Conservation (phyloP, 2,113 vertebrate species). For the Mellivora capensis region DNA sequence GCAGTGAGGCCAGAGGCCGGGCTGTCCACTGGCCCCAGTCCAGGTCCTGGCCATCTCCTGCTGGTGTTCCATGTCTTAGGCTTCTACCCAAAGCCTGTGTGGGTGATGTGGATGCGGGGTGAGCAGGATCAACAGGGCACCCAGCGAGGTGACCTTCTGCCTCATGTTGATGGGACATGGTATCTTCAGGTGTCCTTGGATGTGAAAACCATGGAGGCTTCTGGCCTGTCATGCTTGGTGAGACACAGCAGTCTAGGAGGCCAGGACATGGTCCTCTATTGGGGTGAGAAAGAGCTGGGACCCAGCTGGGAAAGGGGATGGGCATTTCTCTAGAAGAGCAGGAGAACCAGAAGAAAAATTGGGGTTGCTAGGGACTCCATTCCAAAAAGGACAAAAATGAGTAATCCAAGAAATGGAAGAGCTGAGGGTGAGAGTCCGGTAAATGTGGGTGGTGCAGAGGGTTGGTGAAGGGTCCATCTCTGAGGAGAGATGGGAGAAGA, state of each 20-base stretch:
- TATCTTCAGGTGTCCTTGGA: not conserved
- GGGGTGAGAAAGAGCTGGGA: not conserved
- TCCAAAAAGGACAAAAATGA: not conserved
- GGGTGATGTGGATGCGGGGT: not conserved
- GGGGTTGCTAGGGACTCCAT: not conserved
- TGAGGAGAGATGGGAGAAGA: not conserved
- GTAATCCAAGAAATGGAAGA: not conserved
- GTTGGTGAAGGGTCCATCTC: not conserved
- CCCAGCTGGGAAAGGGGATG: not conserved
- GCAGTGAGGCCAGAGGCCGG: not conserved
- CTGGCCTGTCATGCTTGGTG: not conserved
- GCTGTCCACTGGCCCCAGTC: not conserved
- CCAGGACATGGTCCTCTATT: not conserved
- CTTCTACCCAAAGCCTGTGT: not conserved
- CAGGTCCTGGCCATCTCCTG: fast-evolving
- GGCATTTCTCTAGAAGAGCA: fast-evolving
- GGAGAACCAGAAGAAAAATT: not conserved
- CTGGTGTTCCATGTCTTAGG: conserved; percentile 5
- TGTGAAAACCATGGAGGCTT: not conserved
- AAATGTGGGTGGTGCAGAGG: not conserved
- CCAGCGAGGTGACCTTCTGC: fast-evolving
- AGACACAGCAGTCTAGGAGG: conserved; percentile 18
- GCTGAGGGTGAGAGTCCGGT: not conserved
- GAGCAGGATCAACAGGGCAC: not conserved
- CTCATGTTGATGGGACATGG: not conserved